Percentiles rank a stretch among this genome's conserved stretches.
Conservation (phyloP, 2,888 invertebrate genomes). For the Chironomus tentans region DNA sequence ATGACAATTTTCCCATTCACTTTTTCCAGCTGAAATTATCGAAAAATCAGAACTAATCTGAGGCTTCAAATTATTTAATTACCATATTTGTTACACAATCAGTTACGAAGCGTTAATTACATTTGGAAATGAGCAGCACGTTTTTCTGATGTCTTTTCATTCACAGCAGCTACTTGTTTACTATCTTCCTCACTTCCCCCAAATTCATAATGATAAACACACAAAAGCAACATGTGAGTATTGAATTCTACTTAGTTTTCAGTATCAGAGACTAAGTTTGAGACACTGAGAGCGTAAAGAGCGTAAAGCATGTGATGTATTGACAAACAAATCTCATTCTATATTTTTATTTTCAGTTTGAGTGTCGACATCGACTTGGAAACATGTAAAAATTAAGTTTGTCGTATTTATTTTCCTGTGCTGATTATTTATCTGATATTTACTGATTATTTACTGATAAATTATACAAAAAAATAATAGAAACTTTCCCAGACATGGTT, state of each 20-base stretch:
- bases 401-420: not conserved
- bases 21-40: too few relatives aligned
- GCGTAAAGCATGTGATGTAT: too few relatives aligned
- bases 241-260: not conserved
- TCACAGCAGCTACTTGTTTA: not conserved
- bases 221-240: not conserved
- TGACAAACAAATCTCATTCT: not conserved
- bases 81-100: too few relatives aligned
- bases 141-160: too few relatives aligned
- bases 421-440: not conserved
- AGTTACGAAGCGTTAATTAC: too few relatives aligned
- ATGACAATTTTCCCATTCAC: too few relatives aligned
- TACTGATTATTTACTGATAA: not conserved
- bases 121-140: too few relatives aligned
- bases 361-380: not conserved
- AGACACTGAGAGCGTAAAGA: too few relatives aligned
- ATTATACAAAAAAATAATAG: not conserved
- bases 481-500: conserved; percentile 4
- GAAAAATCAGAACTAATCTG: too few relatives aligned
- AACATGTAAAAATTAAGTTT: not conserved
- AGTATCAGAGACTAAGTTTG: not conserved
- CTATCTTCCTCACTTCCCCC: not conserved
- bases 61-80: too few relatives aligned
- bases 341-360: not conserved
- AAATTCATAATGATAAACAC: not conserved